Percentiles rank a stretch among this genome's conserved stretches.
Conservation (phyloP, 2,888 invertebrate genomes). For the Aphidoletes aphidimyza region DNA sequence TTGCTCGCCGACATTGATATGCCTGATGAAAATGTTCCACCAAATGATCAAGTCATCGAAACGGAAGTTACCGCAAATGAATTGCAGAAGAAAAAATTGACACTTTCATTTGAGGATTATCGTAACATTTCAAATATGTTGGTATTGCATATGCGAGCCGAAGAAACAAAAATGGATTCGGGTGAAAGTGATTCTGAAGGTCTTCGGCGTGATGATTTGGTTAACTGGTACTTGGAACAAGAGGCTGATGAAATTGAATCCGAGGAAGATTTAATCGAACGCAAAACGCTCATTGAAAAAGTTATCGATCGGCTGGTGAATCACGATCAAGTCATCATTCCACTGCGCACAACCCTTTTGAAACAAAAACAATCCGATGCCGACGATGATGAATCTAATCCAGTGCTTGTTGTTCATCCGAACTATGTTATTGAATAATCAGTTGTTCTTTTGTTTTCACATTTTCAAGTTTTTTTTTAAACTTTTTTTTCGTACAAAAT, state of each 20-base stretch:
- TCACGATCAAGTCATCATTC: constrained; percentile 69
- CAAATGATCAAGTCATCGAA: constrained; percentile 60
- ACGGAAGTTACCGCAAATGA: constrained; percentile 65
- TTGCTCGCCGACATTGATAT: constrained; percentile 64
- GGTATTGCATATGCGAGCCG: constrained; percentile 86
- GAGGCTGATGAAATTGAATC: constrained; percentile 88
- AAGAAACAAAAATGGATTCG: constrained; percentile 76
- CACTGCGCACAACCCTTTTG: constrained; percentile 63
- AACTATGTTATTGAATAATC: constrained; percentile 86
- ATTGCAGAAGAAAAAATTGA: constrained; percentile 77
- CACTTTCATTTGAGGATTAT: constrained; percentile 92
- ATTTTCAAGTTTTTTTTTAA: background rate
- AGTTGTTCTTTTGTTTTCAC: background rate
- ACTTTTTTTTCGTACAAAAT: background rate
- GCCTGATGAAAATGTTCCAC: constrained; percentile 67
- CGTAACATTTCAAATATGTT: constrained; percentile 91
- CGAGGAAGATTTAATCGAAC: constrained; percentile 89
- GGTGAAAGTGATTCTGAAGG: constrained; percentile 70
- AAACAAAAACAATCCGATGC: constrained; percentile 59
- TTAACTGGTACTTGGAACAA: constrained; percentile 93
- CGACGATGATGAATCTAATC: constrained; percentile 74
- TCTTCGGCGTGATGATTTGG: constrained; percentile 80
- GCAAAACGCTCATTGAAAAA: constrained; percentile 91
- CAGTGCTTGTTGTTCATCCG: constrained; percentile 93
- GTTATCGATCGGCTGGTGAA: constrained; percentile 91